A percentile compares a stretch with the other conserved stretches of the same genome.
Evolutionary conservation across 2,888 invertebrate genomes (phyloP).

Genomic region (Gymnoscelis rufifasciata): DNA sequence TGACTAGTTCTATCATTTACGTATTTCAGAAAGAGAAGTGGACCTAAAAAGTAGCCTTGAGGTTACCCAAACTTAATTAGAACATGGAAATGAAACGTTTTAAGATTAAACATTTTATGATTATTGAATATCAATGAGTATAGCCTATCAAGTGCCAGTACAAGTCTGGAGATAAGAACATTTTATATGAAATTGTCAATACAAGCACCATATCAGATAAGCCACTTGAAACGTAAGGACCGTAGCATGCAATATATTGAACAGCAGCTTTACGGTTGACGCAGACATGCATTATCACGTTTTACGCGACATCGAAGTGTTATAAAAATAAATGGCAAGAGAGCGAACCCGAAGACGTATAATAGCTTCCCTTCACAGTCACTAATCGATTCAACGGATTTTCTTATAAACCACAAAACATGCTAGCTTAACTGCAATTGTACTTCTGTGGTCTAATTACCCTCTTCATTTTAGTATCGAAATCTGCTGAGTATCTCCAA

Average conservation of each 20-base stretch:
- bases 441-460: too few species aligned
- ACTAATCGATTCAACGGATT: not conserved
- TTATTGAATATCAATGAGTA: not conserved
- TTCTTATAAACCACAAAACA: too few species aligned
- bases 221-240: constrained; percentile 15
- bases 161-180: not conserved
- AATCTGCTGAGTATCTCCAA: too few species aligned
- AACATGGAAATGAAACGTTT: constrained; percentile 10
- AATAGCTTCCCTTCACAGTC: not conserved
- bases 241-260: constrained; percentile 9
- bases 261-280: constrained; percentile 2
- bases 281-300: constrained; percentile 4
- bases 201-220: constrained; percentile 21
- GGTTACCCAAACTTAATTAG: constrained; percentile 19
- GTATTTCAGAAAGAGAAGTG: constrained; percentile 23
- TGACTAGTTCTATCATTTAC: constrained; percentile 26
- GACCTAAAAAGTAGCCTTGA: constrained; percentile 26
- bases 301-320: not conserved
- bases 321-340: not conserved
- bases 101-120: not conserved
- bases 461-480: too few species aligned
- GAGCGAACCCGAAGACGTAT: not conserved
- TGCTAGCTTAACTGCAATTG: too few species aligned
- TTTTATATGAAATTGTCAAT: constrained; percentile 5
- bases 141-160: not conserved